Evolutionary conservation across 2,888 invertebrate species (phyloP), one percentile per base, ranked within the genome.

Genomic region (Capitulum mitella): DNA sequence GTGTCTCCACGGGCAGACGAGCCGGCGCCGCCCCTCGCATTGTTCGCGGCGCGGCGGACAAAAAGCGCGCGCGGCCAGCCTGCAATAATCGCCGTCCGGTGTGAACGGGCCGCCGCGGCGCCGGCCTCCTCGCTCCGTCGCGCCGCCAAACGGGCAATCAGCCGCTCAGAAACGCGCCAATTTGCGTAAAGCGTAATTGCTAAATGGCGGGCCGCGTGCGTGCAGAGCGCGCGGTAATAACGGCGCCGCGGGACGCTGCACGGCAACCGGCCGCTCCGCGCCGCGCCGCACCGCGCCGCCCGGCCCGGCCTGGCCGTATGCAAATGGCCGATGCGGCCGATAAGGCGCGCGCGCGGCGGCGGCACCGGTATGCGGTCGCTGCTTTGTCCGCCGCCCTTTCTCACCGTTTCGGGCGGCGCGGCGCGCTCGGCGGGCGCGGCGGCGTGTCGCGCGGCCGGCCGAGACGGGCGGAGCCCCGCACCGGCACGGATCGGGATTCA

Each of bases 151-250:
- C 54, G 54, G 54, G 26, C 61, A 61, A 61, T 61, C 61, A 61
- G n/a, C 61, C 61, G 61, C 61, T 61, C 61, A 61, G 16, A 61
- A 61, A 32, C 70, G 34, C 70, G 70, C 70, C 70, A 70, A 70
- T 70, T 70, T 70, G 70, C 70, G 70, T 70, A 70, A 70, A 70
- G 70, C 70, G 22, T 70, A 70, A 70, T 70, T 70, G 70, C 37
- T 70, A 70, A 70, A 70, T 16, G 70, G 12, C 58, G 58, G 32
- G 64, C 16, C 6, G 34, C 3, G 64, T 64, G 64, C 64, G 64
- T 64, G 64, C 64, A 10, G 34, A 2, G 14, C 34, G 64, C 34
- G 64, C 64, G 26, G 64, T 64, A 64, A 64, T 64, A 34, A 34
- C 70, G 12, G 32, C 16, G 32, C 16, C 43, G 43, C 6, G 12